phyloP scores from a whole-genome alignment of 2,113 vertebrate species.

The Chascanopsetta lugubris region DNA sequence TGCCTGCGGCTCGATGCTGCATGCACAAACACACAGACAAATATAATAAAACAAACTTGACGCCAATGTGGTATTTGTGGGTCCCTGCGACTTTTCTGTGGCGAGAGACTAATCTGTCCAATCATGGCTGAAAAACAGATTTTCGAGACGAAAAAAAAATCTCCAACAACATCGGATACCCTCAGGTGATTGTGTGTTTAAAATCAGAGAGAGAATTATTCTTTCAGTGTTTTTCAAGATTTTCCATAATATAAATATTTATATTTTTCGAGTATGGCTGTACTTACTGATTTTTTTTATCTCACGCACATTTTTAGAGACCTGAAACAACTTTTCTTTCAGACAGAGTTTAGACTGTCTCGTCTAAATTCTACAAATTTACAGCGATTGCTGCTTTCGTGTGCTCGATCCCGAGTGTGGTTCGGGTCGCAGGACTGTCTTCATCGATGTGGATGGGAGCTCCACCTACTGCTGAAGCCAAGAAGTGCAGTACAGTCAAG shows the following conservation, averaged over 20 bases:
- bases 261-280: slow-evolving; percentile 6
- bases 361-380: too few species aligned
- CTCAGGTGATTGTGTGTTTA: slow-evolving; percentile 1
- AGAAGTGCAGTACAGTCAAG: too few species aligned
- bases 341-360: too few species aligned
- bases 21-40: slow-evolving; percentile 34
- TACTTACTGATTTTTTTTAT: slow-evolving; percentile 30
- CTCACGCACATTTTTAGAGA: too few species aligned
- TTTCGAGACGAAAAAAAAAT: slow-evolving; percentile 7
- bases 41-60: slow-evolving; percentile 46
- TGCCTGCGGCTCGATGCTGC: slow-evolving; percentile 37
- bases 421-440: too few species aligned
- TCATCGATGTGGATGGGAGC: too few species aligned
- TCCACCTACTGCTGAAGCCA: too few species aligned
- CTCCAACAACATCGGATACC: slow-evolving; percentile 1
- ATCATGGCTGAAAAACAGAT: slow-evolving; percentile 12
- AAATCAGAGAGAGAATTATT: not conserved
- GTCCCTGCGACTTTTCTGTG: slow-evolving; percentile 35
- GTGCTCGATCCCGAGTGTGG: too few species aligned
- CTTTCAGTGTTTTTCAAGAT: not conserved
- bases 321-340: too few species aligned
- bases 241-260: not conserved
- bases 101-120: slow-evolving; percentile 35
- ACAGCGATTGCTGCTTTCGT: too few species aligned
- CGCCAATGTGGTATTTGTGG: slow-evolving; percentile 40